A percentile compares a stretch with the other conserved stretches of the same genome.
These are phyloP conservation scores for Sitta europaea DNA, from an alignment of 2,113 vertebrate genomes.

Conservation along the genomic window DNA sequence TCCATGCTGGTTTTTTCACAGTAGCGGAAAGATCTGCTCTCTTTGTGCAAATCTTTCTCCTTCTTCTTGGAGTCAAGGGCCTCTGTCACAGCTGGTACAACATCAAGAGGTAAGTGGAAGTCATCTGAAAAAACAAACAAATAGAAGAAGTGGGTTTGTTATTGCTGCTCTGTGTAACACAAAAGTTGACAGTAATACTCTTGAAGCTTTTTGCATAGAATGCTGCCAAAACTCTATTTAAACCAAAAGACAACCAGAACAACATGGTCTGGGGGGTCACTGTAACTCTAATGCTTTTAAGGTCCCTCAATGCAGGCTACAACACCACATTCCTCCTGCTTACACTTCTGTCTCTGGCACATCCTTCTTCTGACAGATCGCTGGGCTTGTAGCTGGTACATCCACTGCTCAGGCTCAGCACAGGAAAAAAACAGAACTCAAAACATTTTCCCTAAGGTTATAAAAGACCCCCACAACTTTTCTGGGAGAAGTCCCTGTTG, in stretches of 20 bases:
- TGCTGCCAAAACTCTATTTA: neutral
- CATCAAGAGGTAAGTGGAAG: constrained; percentile 77
- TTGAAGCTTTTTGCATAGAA: neutral
- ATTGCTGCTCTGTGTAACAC: neutral
- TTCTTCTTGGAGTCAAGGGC: constrained; percentile 68
- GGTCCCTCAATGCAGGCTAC: neutral
- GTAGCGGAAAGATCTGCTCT: constrained; percentile 64
- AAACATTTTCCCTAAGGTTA: neutral
- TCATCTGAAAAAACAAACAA: constrained; percentile 75
- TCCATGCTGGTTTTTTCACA: constrained; percentile 86
- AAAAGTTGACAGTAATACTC: neutral
- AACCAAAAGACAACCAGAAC: neutral
- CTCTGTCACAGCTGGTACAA: constrained; percentile 78
- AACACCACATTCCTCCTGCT: neutral
- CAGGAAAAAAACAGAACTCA: neutral
- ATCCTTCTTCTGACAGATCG: neutral
- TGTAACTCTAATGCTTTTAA: neutral
- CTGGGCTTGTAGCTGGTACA: neutral
- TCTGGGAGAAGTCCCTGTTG: neutral
- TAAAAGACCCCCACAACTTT: neutral
- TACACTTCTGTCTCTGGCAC: neutral
- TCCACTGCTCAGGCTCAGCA: neutral
- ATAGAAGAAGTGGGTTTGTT: neutral
- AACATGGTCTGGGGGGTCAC: accelerated
- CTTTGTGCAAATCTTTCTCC: constrained; percentile 69